These are phyloP conservation scores for Nephrocerus scutellatus DNA, from an alignment of 2,888 invertebrate genomes.

Conservation along the genomic window DNA sequence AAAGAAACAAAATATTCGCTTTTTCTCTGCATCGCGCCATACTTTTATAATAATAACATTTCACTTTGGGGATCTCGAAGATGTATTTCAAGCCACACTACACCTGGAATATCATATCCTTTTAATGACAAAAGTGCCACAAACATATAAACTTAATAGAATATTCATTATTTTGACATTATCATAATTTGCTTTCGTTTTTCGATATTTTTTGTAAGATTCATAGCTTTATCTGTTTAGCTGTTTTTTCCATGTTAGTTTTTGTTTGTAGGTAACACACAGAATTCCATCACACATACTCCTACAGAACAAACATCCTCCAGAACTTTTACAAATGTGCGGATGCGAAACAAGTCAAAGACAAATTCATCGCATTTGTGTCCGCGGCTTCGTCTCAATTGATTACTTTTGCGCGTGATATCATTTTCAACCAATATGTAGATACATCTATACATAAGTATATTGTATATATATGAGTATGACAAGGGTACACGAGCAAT, in stretches of 20 bases:
- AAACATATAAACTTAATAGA: constrained; percentile 29
- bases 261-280: constrained; percentile 28
- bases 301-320: too few relatives aligned
- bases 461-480: too few relatives aligned
- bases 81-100: neutral
- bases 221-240: constrained; percentile 6
- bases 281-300: constrained; percentile 37
- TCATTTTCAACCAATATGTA: too few relatives aligned
- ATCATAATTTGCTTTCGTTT: constrained; percentile 40
- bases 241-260: neutral
- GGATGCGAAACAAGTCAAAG: too few relatives aligned
- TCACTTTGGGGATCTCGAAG: constrained; percentile 18
- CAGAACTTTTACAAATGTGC: too few relatives aligned
- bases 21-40: too few relatives aligned
- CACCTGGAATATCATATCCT: constrained; percentile 3
- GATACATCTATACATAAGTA: too few relatives aligned
- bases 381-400: too few relatives aligned
- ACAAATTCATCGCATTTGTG: too few relatives aligned
- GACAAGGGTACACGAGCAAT: too few relatives aligned
- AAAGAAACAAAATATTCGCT: too few relatives aligned
- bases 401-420: constrained; percentile 38
- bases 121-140: constrained; percentile 20
- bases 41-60: constrained; percentile 22
- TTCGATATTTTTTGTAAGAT: constrained; percentile 8
- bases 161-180: constrained; percentile 43